A percentile compares a stretch with the other conserved stretches of the same genome.
Conservation (phyloP, 2,888 invertebrate species). For the Troilus luridus region DNA sequence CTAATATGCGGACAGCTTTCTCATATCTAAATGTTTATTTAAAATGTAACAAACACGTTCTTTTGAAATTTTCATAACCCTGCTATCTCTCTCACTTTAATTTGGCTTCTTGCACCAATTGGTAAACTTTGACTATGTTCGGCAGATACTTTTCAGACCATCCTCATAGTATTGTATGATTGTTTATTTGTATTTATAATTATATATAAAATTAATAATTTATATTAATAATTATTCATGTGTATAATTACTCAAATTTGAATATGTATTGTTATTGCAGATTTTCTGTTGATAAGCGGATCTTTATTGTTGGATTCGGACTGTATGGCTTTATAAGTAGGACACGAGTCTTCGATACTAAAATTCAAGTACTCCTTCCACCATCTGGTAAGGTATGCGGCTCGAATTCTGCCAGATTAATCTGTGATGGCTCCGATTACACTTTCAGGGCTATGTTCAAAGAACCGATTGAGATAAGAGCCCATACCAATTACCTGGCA, state of each 20-base stretch:
- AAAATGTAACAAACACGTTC: too few species aligned
- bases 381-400: conserved; percentile 81
- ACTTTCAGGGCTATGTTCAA: conserved; percentile 87
- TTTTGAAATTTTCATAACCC: too few species aligned
- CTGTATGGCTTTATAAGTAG: conserved; percentile 86
- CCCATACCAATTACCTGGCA: conserved; percentile 85
- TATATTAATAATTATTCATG: conserved; percentile 51
- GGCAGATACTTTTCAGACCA: too few species aligned
- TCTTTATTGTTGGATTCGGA: conserved; percentile 88
- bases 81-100: too few species aligned
- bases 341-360: conserved; percentile 80
- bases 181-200: too few species aligned
- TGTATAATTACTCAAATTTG: conserved; percentile 67
- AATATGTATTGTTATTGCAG: conserved; percentile 67
- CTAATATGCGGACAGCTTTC: too few species aligned
- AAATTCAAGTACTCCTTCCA: conserved; percentile 83
- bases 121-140: too few species aligned
- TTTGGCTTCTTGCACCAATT: too few species aligned
- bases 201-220: conserved; percentile 30
- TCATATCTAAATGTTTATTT: too few species aligned
- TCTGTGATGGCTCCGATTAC: conserved; percentile 83
- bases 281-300: conserved; percentile 84
- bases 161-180: background rate
- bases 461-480: conserved; percentile 85
- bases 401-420: conserved; percentile 82